Percentiles rank a stretch among this genome's conserved stretches.
phyloP scores from a whole-genome alignment of 2,888 invertebrate species.

The Patella pellucida region DNA sequence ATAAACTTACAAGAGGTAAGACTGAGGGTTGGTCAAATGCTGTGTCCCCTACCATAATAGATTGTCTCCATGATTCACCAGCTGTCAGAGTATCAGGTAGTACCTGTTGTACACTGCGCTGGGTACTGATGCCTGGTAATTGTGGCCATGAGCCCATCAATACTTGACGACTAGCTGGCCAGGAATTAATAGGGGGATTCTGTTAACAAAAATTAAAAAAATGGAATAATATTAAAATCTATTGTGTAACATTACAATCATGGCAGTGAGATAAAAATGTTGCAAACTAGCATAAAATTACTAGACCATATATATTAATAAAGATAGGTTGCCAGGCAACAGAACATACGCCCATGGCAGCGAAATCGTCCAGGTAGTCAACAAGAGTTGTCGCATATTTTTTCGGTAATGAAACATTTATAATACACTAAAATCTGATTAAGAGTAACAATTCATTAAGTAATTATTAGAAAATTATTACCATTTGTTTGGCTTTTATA shows the following conservation, averaged over 20 bases:
- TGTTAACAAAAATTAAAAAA: constrained; percentile 44
- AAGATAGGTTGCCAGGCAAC: too few relatives aligned
- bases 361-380: too few relatives aligned
- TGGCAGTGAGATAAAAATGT: not conserved
- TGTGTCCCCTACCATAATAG: constrained; percentile 79
- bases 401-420: too few relatives aligned
- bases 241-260: not conserved
- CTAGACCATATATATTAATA: too few relatives aligned
- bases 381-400: too few relatives aligned
- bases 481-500: too few relatives aligned
- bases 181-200: constrained; percentile 81
- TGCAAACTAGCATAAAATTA: not conserved
- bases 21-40: constrained; percentile 56
- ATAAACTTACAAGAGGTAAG: constrained; percentile 54
- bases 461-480: too few relatives aligned
- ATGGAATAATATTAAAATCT: not conserved
- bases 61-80: constrained; percentile 79
- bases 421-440: too few relatives aligned
- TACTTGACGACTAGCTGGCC: constrained; percentile 82
- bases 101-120: constrained; percentile 62
- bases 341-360: too few relatives aligned
- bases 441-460: too few relatives aligned
- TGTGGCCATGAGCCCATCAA: constrained; percentile 85
- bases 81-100: constrained; percentile 59
- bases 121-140: constrained; percentile 73